Conservation (phyloP, 2,113 vertebrate species). For the Butastur rufipennis region DNA sequence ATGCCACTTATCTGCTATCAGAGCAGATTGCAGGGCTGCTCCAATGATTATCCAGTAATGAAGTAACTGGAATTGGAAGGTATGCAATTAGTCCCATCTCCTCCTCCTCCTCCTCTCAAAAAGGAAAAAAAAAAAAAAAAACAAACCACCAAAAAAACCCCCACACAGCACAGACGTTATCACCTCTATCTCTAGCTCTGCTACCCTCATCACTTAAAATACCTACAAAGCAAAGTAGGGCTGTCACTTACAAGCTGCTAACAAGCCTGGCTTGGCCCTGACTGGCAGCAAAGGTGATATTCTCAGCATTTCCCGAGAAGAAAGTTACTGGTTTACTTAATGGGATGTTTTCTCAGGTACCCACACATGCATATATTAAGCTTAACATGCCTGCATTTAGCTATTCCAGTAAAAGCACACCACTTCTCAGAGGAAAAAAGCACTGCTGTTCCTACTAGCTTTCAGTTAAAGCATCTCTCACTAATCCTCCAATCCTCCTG, state of each 20-base stretch:
- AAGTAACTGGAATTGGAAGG: slow-evolving; percentile 44
- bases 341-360: slow-evolving; percentile 8
- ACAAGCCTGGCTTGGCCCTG: background rate
- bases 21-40: slow-evolving; percentile 27
- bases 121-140: background rate
- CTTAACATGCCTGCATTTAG: background rate
- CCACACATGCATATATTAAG: background rate
- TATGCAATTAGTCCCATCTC: slow-evolving; percentile 27
- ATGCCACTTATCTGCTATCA: slow-evolving; percentile 37
- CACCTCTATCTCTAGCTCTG: slow-evolving; percentile 7
- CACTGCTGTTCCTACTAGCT: background rate
- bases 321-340: background rate
- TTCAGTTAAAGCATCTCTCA: background rate
- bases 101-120: background rate
- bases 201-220: slow-evolving; percentile 40
- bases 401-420: background rate
- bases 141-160: too few relatives aligned
- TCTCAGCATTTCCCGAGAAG: background rate
- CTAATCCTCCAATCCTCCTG: background rate
- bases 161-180: background rate
- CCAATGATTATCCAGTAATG: slow-evolving; percentile 21
- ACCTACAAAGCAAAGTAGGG: slow-evolving; percentile 12
- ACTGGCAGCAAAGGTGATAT: slow-evolving; percentile 1
- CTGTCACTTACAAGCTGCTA: slow-evolving; percentile 26
- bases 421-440: background rate